Conservation (phyloP, 1,140 invertebrate species). For the Microvelia longipes region DNA sequence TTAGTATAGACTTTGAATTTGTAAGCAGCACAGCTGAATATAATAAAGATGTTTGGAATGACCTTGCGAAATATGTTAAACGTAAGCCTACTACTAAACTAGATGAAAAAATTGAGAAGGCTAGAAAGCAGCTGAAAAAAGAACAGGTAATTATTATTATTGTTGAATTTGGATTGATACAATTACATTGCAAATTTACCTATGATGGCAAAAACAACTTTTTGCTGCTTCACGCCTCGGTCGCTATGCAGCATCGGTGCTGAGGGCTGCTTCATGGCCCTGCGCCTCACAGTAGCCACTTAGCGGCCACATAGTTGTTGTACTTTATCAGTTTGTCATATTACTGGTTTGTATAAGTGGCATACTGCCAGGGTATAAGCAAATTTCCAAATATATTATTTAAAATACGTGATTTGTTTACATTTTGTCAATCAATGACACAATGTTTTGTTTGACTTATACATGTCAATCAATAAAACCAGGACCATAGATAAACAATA, state of each 20-base stretch:
- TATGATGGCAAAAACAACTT: background rate
- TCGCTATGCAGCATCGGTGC: background rate
- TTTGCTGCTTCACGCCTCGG: background rate
- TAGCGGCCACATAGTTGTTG: too few species aligned
- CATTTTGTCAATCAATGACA: too few species aligned
- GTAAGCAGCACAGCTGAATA: slow-evolving; percentile 53
- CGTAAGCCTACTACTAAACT: slow-evolving; percentile 60
- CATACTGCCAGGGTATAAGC: too few species aligned
- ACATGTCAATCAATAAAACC: too few species aligned
- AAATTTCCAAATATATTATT: too few species aligned
- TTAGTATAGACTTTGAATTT: slow-evolving; percentile 60
- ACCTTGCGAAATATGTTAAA: slow-evolving; percentile 66
- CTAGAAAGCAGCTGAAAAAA: slow-evolving; percentile 34
- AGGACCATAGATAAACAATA: too few species aligned
- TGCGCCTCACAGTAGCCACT: too few species aligned
- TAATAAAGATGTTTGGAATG: slow-evolving; percentile 70
- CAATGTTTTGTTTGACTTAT: too few species aligned
- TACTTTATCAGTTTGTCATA: too few species aligned
- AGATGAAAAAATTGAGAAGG: slow-evolving; percentile 67
- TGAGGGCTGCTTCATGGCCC: too few species aligned
- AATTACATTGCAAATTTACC: background rate
- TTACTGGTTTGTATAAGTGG: too few species aligned
- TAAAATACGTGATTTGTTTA: too few species aligned
- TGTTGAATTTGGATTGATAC: slow-evolving; percentile 3
- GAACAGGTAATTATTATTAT: slow-evolving; percentile 26